Conservation (phyloP, 2,888 invertebrate genomes). For the Scaptomyza reducta region DNA sequence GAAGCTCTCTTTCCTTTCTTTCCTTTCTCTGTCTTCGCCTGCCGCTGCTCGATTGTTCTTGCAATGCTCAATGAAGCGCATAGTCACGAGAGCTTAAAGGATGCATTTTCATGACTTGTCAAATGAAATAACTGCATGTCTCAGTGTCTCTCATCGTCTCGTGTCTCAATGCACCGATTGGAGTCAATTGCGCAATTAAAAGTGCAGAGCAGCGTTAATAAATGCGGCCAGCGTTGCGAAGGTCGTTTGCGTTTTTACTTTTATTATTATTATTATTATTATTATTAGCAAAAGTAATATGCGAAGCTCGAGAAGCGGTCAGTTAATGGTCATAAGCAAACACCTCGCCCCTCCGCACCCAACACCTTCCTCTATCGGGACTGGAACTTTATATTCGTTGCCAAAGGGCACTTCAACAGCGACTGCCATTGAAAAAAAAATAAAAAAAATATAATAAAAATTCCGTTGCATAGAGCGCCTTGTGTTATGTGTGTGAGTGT, state of each 20-base stretch:
- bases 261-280: too few species aligned
- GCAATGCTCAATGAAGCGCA: constrained; percentile 69
- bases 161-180: constrained; percentile 36
- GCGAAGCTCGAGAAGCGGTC: constrained; percentile 11
- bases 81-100: constrained; percentile 46
- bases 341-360: neutral
- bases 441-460: constrained; percentile 62
- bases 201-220: constrained; percentile 31
- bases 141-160: constrained; percentile 11
- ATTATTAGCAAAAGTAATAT: constrained; percentile 50
- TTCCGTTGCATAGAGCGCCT: constrained; percentile 57
- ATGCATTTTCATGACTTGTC: constrained; percentile 50
- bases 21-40: neutral
- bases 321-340: constrained; percentile 66
- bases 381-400: constrained; percentile 36
- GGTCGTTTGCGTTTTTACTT: constrained; percentile 46
- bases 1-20: constrained; percentile 15
- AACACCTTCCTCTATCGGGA: constrained; percentile 34
- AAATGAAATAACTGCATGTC: constrained; percentile 32
- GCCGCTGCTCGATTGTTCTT: constrained; percentile 10
- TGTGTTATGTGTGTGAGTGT: constrained; percentile 38
- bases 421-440: constrained; percentile 57
- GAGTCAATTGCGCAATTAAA: constrained; percentile 66
- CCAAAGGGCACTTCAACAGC: constrained; percentile 33
- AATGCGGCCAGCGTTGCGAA: constrained; percentile 40